Evolutionary conservation across 2,888 invertebrate species (phyloP).

Genomic region (Cynaeus angustus): DNA sequence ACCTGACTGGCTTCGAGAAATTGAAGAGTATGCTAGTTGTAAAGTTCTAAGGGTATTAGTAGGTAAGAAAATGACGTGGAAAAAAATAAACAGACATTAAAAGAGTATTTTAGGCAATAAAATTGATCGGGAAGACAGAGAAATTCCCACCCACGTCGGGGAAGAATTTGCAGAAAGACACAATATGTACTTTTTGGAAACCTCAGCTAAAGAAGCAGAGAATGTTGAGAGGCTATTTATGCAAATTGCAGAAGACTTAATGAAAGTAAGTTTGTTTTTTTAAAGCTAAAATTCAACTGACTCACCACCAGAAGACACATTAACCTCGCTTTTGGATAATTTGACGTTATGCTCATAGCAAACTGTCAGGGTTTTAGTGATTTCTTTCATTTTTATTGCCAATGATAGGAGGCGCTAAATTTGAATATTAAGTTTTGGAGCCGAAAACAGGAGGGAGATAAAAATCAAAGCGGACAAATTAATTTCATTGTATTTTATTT

Average conservation of each 20-base stretch:
- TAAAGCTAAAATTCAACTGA: no score
- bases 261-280: slow-evolving; percentile 77
- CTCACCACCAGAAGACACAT: no score
- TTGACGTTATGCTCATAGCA: no score
- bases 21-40: slow-evolving; percentile 97
- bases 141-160: slow-evolving; percentile 95
- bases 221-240: slow-evolving; percentile 97
- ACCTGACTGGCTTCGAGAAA: slow-evolving; percentile 97
- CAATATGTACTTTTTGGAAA: slow-evolving; percentile 98
- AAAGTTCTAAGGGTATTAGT: slow-evolving; percentile 96
- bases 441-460: no score
- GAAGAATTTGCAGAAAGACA: slow-evolving; percentile 96
- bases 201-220: slow-evolving; percentile 97
- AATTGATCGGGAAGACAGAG: slow-evolving; percentile 96
- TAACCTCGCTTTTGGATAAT: no score
- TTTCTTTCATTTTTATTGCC: no score
- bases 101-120: slow-evolving; percentile 84
- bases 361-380: no score
- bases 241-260: slow-evolving; percentile 95
- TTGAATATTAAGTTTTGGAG: no score
- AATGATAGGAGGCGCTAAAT: no score
- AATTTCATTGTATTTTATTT: no score
- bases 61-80: slow-evolving; percentile 75
- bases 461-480: no score
- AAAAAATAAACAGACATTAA: not conserved